phyloP scores from a whole-genome alignment of 2,113 vertebrate species.

The Tyrannus savana region DNA sequence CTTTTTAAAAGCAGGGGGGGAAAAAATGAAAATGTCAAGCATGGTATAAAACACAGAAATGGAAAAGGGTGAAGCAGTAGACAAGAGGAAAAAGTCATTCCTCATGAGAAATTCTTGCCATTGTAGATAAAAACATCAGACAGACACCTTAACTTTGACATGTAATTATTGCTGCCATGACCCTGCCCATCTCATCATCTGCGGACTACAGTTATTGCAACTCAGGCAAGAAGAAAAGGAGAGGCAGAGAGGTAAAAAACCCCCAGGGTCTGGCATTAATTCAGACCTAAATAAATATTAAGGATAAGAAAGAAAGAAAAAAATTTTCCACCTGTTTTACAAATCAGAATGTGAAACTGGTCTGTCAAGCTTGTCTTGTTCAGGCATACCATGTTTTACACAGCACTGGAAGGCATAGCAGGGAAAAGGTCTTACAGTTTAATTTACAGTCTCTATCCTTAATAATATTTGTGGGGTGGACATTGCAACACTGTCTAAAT shows the following conservation, averaged over 20 bases:
- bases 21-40: neutral
- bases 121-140: neutral
- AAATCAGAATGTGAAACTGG: neutral
- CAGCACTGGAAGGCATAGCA: neutral
- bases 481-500: neutral
- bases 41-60: neutral
- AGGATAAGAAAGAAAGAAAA: neutral
- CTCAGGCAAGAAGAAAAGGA: neutral
- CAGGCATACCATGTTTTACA: neutral
- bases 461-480: neutral
- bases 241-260: fast-evolving
- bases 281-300: neutral
- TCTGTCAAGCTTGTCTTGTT: neutral
- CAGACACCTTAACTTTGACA: neutral
- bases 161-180: neutral
- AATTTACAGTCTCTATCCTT: neutral
- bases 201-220: neutral
- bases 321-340: neutral
- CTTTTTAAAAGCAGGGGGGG: neutral
- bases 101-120: neutral
- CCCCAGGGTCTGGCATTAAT: neutral
- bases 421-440: neutral
- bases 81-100: neutral
- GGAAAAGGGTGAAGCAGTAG: neutral
- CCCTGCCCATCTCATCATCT: neutral